Evolutionary conservation across 2,113 vertebrate genomes (phyloP).

Genomic region (Gobius niger): DNA sequence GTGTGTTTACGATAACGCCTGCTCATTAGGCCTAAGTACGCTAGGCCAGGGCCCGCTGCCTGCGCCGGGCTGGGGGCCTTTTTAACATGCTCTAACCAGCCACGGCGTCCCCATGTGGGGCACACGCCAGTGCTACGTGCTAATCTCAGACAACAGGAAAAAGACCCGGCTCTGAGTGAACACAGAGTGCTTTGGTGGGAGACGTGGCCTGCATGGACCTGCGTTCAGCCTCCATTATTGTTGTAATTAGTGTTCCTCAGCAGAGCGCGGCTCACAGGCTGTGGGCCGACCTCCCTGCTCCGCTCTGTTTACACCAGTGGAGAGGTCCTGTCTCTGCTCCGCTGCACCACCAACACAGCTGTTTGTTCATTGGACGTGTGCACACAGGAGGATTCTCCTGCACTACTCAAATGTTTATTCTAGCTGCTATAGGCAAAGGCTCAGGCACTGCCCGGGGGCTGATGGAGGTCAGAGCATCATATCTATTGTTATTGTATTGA

Average conservation of each 20-base stretch:
- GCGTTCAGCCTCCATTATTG: conserved; percentile 73
- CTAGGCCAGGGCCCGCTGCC: conserved; percentile 57
- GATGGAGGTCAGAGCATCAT: conserved; percentile 15
- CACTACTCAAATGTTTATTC: conserved; percentile 51
- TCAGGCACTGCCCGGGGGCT: conserved; percentile 14
- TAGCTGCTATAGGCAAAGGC: conserved; percentile 24
- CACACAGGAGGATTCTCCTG: conserved; percentile 48
- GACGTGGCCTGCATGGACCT: conserved; percentile 64
- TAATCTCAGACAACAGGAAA: conserved; percentile 70
- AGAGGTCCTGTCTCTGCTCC: conserved; percentile 52
- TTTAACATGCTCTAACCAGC: conserved; percentile 67
- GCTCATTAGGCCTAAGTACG: conserved; percentile 68
- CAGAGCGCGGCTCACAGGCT: conserved; percentile 60
- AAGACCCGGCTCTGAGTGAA: conserved; percentile 42
- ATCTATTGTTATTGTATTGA: conserved; percentile 26
- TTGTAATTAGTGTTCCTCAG: conserved; percentile 71
- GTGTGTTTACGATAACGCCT: conserved; percentile 70
- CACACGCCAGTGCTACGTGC: conserved; percentile 45
- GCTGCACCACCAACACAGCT: conserved; percentile 61
- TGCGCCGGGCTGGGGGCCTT: conserved; percentile 52
- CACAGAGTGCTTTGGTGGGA: conserved; percentile 58
- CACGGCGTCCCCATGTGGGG: conserved; percentile 45
- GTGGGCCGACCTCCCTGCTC: conserved; percentile 65
- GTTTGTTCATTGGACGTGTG: conserved; percentile 67
- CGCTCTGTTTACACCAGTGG: conserved; percentile 63